Conservation (phyloP, 92 coral and sea anemone species). For the Porites rus region DNA sequence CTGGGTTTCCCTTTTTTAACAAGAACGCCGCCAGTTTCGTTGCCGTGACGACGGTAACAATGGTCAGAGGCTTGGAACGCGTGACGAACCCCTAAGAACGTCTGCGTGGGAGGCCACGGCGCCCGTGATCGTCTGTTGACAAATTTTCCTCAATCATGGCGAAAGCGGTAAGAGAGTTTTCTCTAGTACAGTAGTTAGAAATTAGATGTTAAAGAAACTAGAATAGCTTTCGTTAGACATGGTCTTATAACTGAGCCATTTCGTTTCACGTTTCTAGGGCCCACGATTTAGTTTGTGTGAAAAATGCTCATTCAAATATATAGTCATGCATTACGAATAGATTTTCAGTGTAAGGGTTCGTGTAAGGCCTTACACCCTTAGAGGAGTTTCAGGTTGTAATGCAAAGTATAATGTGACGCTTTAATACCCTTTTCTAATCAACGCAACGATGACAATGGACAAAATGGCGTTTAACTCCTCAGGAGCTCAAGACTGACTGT, state of each 20-base stretch:
- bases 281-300: neutral
- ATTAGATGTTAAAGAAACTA: neutral
- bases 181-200: neutral
- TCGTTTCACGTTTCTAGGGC: neutral
- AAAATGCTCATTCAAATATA: no score
- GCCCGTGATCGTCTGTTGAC: conserved; percentile 29
- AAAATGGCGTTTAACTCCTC: no score
- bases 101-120: no score
- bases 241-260: neutral
- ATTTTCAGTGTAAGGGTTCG: no score
- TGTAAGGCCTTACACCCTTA: no score
- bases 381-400: no score
- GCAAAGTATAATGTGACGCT: no score
- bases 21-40: conserved; percentile 88
- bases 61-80: conserved; percentile 85
- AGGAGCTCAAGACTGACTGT: no score
- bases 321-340: no score
- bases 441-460: no score
- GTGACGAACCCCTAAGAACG: conserved; percentile 50
- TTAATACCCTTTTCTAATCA: no score
- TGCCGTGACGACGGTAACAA: conserved; percentile 92
- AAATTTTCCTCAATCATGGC: conserved; percentile 68
- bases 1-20: conserved; percentile 38
- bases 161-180: conserved; percentile 66
- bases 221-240: neutral